These are phyloP conservation scores for Watsonalla binaria DNA, from an alignment of 2,888 invertebrate genomes.

Conservation along the genomic window DNA sequence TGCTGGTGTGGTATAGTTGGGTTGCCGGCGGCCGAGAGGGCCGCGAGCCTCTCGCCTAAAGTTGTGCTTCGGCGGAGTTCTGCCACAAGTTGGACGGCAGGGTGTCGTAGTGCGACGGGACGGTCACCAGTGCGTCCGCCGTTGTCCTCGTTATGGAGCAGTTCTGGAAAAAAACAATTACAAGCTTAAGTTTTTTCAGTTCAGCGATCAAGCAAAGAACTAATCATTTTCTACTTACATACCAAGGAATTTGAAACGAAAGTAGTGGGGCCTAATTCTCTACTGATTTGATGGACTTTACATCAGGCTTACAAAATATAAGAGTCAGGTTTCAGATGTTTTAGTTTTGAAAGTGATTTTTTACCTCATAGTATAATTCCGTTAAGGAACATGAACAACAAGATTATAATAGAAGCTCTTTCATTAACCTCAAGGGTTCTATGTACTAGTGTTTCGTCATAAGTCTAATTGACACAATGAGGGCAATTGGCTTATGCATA, in stretches of 20 bases:
- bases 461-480: not conserved
- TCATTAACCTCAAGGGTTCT: not conserved
- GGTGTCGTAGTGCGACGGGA: conserved; percentile 86
- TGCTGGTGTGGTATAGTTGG: conserved; percentile 47
- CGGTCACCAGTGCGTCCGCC: conserved; percentile 85
- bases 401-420: too few relatives aligned
- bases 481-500: not conserved
- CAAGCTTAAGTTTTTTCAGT: not conserved
- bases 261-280: too few relatives aligned
- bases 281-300: too few relatives aligned
- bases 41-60: conserved; percentile 49
- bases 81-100: conserved; percentile 75
- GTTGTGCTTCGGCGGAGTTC: conserved; percentile 58
- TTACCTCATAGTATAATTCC: too few relatives aligned
- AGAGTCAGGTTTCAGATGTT: too few relatives aligned
- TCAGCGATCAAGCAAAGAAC: too few relatives aligned
- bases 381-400: too few relatives aligned
- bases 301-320: too few relatives aligned
- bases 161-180: conserved; percentile 70
- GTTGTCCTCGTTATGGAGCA: conserved; percentile 83
- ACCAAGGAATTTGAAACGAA: too few relatives aligned
- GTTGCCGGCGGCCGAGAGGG: conserved; percentile 34
- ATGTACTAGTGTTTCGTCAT: conserved; percentile 2
- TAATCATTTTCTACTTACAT: too few relatives aligned
- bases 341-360: too few relatives aligned